Base-by-base conservation (phyloP, 2,797 vertebrate species). In the Peromyscus aztecus region DNA sequence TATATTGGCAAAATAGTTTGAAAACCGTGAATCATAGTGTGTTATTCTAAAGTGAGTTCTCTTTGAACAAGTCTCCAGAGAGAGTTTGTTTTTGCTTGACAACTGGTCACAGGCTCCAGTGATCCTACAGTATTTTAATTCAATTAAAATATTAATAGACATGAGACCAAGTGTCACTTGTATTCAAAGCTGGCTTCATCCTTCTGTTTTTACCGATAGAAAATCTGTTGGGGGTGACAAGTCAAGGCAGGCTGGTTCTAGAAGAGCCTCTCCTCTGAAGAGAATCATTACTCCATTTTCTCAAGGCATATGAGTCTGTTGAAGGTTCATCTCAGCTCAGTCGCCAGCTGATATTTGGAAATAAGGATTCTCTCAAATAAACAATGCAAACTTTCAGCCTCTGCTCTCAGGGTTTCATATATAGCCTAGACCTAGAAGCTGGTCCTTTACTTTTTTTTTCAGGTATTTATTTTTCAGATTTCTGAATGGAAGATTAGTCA, bases 271-370 rank as follows among this genome's bases (percentile, higher is more conserved):
- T 49, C 10, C 31, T 63, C 77, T 59, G 14, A 5, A 27, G 29
- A 85, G 2, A 0, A 17, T n/a, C 13, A 13, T 13, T 19, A 19
- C 0, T 49, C 14, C 0, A 0, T 43, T 37, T 46, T 17, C 21
- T 13, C 11, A 76, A 55, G 4, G 0, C 14, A 29, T 0, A 29
- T 3, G 16, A 52, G 7, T 19, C 16, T 63, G 1, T 37, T 2
- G 7, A 65, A 65, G 63, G 24, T 27, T 90, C 6, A 12, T 4
- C 7, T 71, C 17, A 34, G 12, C 7, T 69, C 69, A 46, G 16
- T 1, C 7, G 34, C 43, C 11, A 12, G 17, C 16, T 31, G 6
- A 2, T 21, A 4, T 75, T 88, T 69, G n/a, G 13, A 73, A 84
- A 78, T 29, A 9, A 27, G 1, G 14, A 3, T 6, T 11, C 55